Percentiles rank a stretch among this genome's conserved stretches.
Evolutionary conservation across 2,888 invertebrate genomes (phyloP).

Genomic region (Chalcis sispes): DNA sequence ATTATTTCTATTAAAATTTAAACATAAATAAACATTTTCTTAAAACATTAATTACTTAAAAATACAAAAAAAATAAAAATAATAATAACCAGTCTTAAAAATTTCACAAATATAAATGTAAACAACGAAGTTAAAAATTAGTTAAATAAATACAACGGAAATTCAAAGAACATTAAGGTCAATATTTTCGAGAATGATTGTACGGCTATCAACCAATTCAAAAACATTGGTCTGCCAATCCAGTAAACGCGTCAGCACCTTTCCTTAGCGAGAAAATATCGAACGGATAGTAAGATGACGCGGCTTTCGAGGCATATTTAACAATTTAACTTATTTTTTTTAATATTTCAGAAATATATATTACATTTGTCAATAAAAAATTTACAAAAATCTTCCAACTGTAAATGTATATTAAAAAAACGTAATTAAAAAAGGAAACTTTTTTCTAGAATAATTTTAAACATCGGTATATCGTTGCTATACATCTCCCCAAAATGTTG

Average conservation of each 20-base stretch:
- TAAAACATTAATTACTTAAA: conserved; percentile 17
- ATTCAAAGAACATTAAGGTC: conserved; percentile 25
- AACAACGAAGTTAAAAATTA: conserved; percentile 7
- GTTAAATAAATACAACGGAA: conserved; percentile 51
- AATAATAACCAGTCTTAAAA: conserved; percentile 11
- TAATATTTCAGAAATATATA: neutral
- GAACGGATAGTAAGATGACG: conserved; percentile 67
- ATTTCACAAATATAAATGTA: neutral
- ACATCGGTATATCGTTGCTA: too few relatives aligned
- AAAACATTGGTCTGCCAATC: conserved; percentile 56
- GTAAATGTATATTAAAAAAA: neutral
- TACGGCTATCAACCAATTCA: conserved; percentile 31
- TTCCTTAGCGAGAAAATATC: conserved; percentile 67
- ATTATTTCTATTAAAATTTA: neutral
- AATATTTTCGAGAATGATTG: conserved; percentile 54
- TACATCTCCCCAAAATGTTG: neutral
- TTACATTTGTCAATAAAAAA: neutral
- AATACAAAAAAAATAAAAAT: neutral
- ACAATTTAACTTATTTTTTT: conserved; percentile 10
- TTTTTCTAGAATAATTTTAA: too few relatives aligned
- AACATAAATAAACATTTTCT: conserved; percentile 12
- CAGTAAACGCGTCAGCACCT: conserved; percentile 65
- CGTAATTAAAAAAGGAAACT: too few relatives aligned
- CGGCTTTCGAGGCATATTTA: conserved; percentile 59
- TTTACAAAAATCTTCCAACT: neutral